phyloP scores from a whole-genome alignment of 2,797 vertebrate species.

The Micrastur ruficollis region DNA sequence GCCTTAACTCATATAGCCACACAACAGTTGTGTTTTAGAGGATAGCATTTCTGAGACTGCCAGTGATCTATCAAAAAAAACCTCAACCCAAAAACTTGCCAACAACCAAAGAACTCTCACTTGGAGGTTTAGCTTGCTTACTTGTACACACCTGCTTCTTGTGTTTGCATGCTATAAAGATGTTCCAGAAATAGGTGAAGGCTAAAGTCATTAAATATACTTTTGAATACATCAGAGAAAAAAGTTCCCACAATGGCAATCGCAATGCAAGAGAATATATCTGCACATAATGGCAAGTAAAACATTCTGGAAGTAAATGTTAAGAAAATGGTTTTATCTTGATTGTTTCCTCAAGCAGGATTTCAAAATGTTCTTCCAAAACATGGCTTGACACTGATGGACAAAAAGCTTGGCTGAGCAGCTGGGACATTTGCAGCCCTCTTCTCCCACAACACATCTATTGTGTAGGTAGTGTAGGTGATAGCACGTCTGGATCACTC shows the following conservation, averaged over 20 bases:
- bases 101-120: not conserved
- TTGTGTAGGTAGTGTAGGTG: not conserved
- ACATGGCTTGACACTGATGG: not conserved
- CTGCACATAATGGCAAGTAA: not conserved
- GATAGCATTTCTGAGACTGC: not conserved
- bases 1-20: not conserved
- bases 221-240: not conserved
- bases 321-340: not conserved
- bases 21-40: not conserved
- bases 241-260: not conserved
- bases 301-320: not conserved
- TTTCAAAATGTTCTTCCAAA: not conserved
- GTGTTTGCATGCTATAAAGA: not conserved
- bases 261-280: not conserved
- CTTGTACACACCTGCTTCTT: not conserved
- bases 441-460: rapidly evolving
- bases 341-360: not conserved
- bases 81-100: not conserved
- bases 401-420: not conserved
- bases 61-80: not conserved
- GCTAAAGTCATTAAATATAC: not conserved
- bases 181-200: not conserved
- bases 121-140: not conserved
- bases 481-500: rapidly evolving
- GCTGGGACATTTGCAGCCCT: not conserved